Evolutionary conservation across 2,113 vertebrate genomes (phyloP).

Genomic region (Climacteris rufus): DNA sequence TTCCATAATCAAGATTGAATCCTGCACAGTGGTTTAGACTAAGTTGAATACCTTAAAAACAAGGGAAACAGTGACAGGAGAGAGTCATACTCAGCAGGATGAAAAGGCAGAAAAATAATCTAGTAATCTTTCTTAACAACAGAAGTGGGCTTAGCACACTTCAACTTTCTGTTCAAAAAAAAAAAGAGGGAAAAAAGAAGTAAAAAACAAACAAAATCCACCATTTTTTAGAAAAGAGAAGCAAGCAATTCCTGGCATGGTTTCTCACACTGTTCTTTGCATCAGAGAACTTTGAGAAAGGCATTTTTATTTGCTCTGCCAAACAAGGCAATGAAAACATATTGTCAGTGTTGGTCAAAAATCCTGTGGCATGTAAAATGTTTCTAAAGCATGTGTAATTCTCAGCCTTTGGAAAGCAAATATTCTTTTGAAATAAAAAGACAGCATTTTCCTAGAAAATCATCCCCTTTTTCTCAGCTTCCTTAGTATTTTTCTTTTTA

Average conservation of each 20-base stretch:
- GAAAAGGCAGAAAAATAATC: not conserved
- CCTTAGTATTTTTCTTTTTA: not conserved
- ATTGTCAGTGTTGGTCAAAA: not conserved
- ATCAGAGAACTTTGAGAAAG: not conserved
- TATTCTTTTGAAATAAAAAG: not conserved
- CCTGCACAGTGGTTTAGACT: not conserved
- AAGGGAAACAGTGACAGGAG: not conserved
- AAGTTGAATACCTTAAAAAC: not conserved
- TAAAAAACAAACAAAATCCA: fast-evolving
- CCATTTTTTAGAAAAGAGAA: not conserved
- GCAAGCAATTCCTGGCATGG: not conserved
- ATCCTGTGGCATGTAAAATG: not conserved
- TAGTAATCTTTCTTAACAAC: not conserved
- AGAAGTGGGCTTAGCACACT: fast-evolving
- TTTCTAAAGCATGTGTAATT: not conserved
- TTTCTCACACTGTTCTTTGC: not conserved
- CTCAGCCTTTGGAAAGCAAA: not conserved
- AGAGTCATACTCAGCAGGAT: not conserved
- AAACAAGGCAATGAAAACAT: not conserved
- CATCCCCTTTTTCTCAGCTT: not conserved
- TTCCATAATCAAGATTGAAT: not conserved
- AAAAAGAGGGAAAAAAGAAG: not conserved
- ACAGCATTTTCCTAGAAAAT: not conserved
- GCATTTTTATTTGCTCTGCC: not conserved
- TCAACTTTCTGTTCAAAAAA: not conserved